These are phyloP conservation scores for Tokudaia tokunoshimensis DNA, from an alignment of 2,797 vertebrate species.

Conservation along the genomic window DNA sequence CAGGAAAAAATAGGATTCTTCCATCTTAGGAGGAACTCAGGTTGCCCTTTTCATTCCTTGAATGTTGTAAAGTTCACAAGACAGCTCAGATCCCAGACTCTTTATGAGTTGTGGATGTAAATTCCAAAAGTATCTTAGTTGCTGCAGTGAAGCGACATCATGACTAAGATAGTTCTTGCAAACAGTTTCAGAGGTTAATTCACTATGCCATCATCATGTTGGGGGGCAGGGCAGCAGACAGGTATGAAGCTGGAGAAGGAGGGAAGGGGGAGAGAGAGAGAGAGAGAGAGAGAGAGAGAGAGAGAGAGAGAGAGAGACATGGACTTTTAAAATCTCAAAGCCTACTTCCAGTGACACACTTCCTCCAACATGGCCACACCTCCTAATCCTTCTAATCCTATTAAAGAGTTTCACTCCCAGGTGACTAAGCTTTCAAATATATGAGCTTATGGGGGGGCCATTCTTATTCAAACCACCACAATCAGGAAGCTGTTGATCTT, in stretches of 20 bases:
- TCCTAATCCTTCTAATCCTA: not conserved
- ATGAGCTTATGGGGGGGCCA: not conserved
- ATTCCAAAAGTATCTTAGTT: not conserved
- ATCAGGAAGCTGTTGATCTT: not conserved
- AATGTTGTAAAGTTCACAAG: not conserved
- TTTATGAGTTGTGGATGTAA: slow-evolving; percentile 8
- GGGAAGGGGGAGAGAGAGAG: not conserved
- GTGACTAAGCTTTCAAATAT: not conserved
- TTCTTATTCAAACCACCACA: not conserved
- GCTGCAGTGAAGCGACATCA: not conserved
- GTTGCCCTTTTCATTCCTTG: slow-evolving; percentile 6
- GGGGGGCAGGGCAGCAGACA: not conserved
- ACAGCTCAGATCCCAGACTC: not conserved
- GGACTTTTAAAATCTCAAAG: not conserved
- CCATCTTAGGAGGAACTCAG: not conserved
- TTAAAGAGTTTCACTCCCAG: not conserved
- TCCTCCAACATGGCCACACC: not conserved
- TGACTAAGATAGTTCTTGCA: not conserved
- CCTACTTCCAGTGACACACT: too few relatives aligned
- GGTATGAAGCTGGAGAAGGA: not conserved
- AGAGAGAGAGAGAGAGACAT: not conserved
- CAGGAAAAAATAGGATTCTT: not conserved
- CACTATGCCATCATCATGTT: not conserved
- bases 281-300: not conserved
- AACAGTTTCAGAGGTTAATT: not conserved